Percentiles rank a stretch among this genome's conserved stretches.
These are phyloP conservation scores for Melanocharis versteri DNA, from an alignment of 2,113 vertebrate species.

Conservation along the genomic window DNA sequence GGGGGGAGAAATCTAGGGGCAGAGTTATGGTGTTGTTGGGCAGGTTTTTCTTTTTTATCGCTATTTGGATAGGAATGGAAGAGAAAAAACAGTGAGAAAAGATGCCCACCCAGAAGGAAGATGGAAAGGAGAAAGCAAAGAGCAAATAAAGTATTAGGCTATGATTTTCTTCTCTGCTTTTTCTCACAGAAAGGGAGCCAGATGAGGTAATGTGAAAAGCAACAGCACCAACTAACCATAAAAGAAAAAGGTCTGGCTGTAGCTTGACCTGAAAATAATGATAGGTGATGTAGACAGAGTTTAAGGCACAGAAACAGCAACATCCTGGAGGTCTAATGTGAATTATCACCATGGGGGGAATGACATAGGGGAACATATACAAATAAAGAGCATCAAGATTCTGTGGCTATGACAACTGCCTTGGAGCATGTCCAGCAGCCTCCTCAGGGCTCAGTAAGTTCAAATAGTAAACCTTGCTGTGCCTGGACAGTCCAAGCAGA, in stretches of 20 bases:
- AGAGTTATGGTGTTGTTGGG: neutral
- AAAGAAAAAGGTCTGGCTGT: slow-evolving; percentile 29
- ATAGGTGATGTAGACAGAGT: slow-evolving; percentile 21
- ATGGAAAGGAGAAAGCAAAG: neutral
- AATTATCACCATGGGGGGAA: neutral
- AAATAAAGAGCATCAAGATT: slow-evolving; percentile 36
- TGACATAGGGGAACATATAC: neutral
- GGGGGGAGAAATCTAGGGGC: neutral
- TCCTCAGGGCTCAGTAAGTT: slow-evolving; percentile 33
- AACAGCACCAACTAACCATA: slow-evolving; percentile 35
- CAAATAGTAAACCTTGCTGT: slow-evolving; percentile 27
- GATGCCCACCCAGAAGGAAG: neutral
- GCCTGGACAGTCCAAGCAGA: slow-evolving; percentile 29
- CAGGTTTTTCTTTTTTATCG: neutral
- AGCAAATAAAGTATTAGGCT: neutral
- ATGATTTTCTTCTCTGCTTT: slow-evolving; percentile 10
- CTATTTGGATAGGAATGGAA: neutral
- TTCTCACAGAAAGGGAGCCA: slow-evolving; percentile 22
- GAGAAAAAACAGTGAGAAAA: neutral
- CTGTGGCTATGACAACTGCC: slow-evolving; percentile 32
- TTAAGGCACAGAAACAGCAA: slow-evolving; percentile 26
- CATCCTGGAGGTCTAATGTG: slow-evolving; percentile 41
- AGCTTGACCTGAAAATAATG: slow-evolving; percentile 50
- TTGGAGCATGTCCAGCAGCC: slow-evolving; percentile 33
- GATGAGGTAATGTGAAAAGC: slow-evolving; percentile 45